These are phyloP conservation scores for Sycophila texana DNA, from an alignment of 2,888 invertebrate species.

Conservation along the genomic window DNA sequence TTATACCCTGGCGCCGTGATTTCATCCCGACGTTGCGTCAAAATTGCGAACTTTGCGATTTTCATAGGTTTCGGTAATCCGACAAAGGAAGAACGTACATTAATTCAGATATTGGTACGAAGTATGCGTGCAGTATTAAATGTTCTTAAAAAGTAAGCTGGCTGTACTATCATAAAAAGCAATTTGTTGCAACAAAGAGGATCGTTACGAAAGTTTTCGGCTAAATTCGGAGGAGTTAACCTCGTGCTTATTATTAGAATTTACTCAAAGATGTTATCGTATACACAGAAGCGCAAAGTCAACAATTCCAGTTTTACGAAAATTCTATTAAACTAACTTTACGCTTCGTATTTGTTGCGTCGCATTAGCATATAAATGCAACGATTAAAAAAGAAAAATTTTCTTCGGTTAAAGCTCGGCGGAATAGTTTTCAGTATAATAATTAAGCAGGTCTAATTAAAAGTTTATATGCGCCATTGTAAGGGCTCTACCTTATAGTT, in stretches of 20 bases:
- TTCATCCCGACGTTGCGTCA: not conserved
- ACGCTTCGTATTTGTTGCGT: slow-evolving; percentile 30
- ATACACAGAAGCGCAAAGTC: slow-evolving; percentile 24
- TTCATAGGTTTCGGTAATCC: not conserved
- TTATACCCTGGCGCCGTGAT: slow-evolving; percentile 1
- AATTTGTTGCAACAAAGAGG: too few species aligned
- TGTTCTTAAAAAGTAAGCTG: too few species aligned
- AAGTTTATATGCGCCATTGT: slow-evolving; percentile 44
- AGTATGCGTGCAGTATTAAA: too few species aligned
- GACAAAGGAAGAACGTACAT: not conserved
- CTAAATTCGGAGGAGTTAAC: slow-evolving; percentile 5
- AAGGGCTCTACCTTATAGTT: slow-evolving; percentile 37
- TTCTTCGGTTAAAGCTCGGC: slow-evolving; percentile 29
- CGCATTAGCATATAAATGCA: slow-evolving; percentile 51
- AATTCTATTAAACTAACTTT: slow-evolving; percentile 51
- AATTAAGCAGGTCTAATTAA: slow-evolving; percentile 50
- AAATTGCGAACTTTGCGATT: not conserved
- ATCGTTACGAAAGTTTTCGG: too few species aligned
- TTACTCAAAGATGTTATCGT: slow-evolving; percentile 34
- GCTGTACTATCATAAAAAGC: too few species aligned
- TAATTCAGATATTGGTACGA: too few species aligned
- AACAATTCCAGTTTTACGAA: slow-evolving; percentile 33
- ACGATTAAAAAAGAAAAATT: slow-evolving; percentile 30
- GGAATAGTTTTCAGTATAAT: slow-evolving; percentile 43
- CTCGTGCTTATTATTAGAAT: slow-evolving; percentile 30